These are phyloP conservation scores for Montipora cactus DNA, from an alignment of 64 coral and sea anemone genomes.

Conservation along the genomic window DNA sequence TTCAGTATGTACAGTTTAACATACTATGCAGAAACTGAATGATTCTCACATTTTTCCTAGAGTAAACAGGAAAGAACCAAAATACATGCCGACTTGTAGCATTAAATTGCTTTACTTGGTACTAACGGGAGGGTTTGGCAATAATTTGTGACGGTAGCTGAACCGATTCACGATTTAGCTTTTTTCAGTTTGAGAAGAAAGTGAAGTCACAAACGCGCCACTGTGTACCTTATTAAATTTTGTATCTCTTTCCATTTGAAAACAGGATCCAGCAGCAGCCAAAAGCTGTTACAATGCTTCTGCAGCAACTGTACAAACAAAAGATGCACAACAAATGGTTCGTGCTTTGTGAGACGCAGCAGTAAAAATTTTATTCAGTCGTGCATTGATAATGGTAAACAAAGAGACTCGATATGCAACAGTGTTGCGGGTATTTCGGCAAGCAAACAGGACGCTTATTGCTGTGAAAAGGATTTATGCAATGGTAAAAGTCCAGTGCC, in stretches of 20 bases:
- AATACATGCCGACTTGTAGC: too few relatives aligned
- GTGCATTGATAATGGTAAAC: not conserved
- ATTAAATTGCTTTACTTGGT: too few relatives aligned
- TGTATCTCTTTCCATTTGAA: not conserved
- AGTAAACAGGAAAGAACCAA: too few relatives aligned
- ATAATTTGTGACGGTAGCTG: too few relatives aligned
- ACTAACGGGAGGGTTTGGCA: too few relatives aligned
- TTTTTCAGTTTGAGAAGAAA: too few relatives aligned
- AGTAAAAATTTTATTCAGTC: not conserved
- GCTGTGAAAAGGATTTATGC: conserved; percentile 38
- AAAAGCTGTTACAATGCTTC: not conserved
- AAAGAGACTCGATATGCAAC: conserved; percentile 25
- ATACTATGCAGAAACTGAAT: too few relatives aligned
- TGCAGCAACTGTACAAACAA: not conserved
- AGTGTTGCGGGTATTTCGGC: not conserved
- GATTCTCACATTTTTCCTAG: too few relatives aligned
- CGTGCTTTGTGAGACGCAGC: not conserved
- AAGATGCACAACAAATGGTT: conserved; percentile 4
- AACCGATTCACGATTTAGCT: too few relatives aligned
- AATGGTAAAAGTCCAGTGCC: not conserved
- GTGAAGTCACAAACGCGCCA: too few relatives aligned
- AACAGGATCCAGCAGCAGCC: not conserved
- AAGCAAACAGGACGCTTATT: not conserved
- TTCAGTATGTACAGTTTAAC: too few relatives aligned
- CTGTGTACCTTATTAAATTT: too few relatives aligned